A percentile compares a stretch with the other conserved stretches of the same genome.
phyloP scores from a whole-genome alignment of 2,888 invertebrate species.

The Aplocera efformata region DNA sequence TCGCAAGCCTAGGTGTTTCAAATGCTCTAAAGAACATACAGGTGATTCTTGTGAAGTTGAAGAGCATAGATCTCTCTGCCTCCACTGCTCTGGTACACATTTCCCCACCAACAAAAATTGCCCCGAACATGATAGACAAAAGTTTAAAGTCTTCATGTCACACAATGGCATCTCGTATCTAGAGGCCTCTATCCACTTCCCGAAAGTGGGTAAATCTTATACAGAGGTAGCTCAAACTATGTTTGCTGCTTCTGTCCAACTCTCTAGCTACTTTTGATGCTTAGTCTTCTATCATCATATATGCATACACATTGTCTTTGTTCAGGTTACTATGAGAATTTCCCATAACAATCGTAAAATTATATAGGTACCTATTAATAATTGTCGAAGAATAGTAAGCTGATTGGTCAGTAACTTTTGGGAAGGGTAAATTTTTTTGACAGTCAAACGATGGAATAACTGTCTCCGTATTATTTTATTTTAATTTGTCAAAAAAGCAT shows the following conservation, averaged over 20 bases:
- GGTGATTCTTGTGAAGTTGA: constrained; percentile 12
- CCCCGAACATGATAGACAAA: constrained; percentile 22
- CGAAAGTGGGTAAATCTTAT: not conserved
- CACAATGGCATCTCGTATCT: constrained; percentile 19
- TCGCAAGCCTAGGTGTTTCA: constrained; percentile 24
- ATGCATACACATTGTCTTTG: constrained; percentile 32
- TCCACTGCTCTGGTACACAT: constrained; percentile 19
- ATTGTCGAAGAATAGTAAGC: constrained; percentile 43
- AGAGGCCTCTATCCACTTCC: constrained; percentile 16
- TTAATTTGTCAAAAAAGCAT: constrained; percentile 19
- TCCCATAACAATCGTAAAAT: constrained; percentile 39
- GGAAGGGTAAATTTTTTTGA: constrained; percentile 21
- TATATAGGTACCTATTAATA: constrained; percentile 40
- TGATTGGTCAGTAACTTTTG: constrained; percentile 36
- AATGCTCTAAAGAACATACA: constrained; percentile 18
- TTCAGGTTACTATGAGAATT: constrained; percentile 31
- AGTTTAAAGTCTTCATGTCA: constrained; percentile 25
- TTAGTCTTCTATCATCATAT: constrained; percentile 30
- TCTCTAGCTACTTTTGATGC: constrained; percentile 22
- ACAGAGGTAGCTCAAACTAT: constrained; percentile 2
- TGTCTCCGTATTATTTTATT: constrained; percentile 20
- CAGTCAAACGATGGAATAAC: constrained; percentile 26
- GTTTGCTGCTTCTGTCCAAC: not conserved
- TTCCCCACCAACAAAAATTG: constrained; percentile 20
- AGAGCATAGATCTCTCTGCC: constrained; percentile 9